Evolutionary conservation across 2,888 invertebrate species (phyloP), one percentile per base, ranked within the genome.

Genomic region (Apantesis nais): DNA sequence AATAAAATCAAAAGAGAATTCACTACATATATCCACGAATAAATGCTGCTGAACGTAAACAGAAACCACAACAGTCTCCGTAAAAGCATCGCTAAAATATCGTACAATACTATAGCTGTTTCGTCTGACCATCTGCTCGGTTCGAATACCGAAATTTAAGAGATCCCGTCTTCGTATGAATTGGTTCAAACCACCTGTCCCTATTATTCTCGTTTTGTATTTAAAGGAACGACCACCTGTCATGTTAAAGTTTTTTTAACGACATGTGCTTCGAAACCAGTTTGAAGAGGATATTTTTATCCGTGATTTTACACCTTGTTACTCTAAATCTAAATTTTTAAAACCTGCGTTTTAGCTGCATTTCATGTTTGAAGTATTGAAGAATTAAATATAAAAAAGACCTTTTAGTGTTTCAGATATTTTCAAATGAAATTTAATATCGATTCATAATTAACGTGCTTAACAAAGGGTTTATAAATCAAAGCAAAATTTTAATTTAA

Each of bases 101-200:
- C 52, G 41, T 37, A 74, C 41, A 79, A 74, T 67, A 72, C 70
- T 71, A 68, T 77, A 77, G 69, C 66, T 68, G 73, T 73, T 64
- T 71, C 63, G 55, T 76, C 72, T 58, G 64, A 74, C 71, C 84
- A 84, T 81, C 83, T 83, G 84, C 79, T 70, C 68, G 62, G 72
- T 71, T 68, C 72, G 69, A 73, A 58, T 58, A 37, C 52, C 61
- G 69, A 78, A 80, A 76, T 77, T 11, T 72, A 71, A 75, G 77
- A 73, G 74, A 81, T 81, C 70, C 78, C 71, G 77, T 74, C 61
- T 73, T 64, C 66, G 74, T 72, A 71, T 72, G 74, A 76, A 76
- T 71, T 73, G 82, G 83, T 85, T 80, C 72, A 78, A 78, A 85
- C 82, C 93, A 92, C 90, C 93, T 92, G 92, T 88, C 90, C 86